phyloP scores from a whole-genome alignment of 2,888 invertebrate species.

The Andrena bicolor region DNA sequence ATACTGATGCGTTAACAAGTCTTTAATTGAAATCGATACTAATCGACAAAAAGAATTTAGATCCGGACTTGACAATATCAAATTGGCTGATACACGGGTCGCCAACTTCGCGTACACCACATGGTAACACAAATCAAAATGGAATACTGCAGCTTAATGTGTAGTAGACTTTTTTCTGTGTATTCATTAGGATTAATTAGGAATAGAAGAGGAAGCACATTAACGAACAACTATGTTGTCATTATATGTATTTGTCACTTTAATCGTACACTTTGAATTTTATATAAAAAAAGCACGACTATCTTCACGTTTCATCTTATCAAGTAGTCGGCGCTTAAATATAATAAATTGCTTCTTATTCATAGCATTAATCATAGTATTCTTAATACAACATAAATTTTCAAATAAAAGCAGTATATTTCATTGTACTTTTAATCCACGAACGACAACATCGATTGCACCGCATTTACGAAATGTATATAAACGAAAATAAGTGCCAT shows the following conservation, averaged over 20 bases:
- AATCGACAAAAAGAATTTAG: too few relatives aligned
- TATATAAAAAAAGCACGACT: not conserved
- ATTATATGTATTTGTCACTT: not conserved
- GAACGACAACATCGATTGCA: not conserved
- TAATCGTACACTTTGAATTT: not conserved
- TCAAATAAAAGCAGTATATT: not conserved
- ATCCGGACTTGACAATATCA: too few relatives aligned
- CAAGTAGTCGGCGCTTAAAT: not conserved
- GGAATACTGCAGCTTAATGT: not conserved
- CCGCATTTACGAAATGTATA: not conserved
- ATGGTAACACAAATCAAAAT: not conserved
- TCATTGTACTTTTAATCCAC: not conserved
- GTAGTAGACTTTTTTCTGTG: not conserved
- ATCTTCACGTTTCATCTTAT: not conserved
- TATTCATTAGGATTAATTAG: not conserved
- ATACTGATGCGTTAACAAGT: too few relatives aligned
- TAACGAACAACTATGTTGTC: not conserved
- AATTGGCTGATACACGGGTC: not conserved
- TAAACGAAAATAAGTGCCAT: not conserved
- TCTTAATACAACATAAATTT: not conserved
- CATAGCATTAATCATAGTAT: not conserved
- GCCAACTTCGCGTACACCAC: not conserved
- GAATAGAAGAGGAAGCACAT: not conserved
- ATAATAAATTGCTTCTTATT: not conserved
- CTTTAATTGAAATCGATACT: not conserved